These are phyloP conservation scores for Spodoptera litura DNA, from an alignment of 1,140 invertebrate genomes.

Conservation along the genomic window DNA sequence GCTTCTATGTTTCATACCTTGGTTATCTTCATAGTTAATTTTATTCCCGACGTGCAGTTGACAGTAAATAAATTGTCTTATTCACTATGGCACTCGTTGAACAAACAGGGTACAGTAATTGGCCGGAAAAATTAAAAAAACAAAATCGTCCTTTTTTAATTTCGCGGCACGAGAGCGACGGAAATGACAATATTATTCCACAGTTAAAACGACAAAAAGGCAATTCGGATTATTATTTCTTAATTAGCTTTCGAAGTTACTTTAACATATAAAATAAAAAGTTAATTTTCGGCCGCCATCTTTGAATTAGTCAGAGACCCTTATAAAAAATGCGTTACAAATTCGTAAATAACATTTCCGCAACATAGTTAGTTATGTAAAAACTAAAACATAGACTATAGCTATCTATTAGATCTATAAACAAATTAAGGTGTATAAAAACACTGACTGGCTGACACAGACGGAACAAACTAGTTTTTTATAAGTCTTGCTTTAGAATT, in stretches of 20 bases:
- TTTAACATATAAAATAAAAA: not conserved
- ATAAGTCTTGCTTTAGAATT: not conserved
- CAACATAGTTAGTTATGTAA: slow-evolving; percentile 11
- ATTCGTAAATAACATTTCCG: slow-evolving; percentile 26
- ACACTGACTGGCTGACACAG: not conserved
- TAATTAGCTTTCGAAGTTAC: not conserved
- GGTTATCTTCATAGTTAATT: no score
- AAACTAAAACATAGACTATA: slow-evolving; percentile 14
- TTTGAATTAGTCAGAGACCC: not conserved
- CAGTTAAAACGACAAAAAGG: not conserved
- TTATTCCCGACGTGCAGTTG: no score
- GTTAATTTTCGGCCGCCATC: not conserved
- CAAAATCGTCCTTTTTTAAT: not conserved
- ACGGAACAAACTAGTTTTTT: slow-evolving; percentile 13
- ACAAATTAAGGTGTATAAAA: slow-evolving; percentile 23
- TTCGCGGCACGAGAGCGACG: not conserved
- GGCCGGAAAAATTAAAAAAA: slow-evolving; percentile 6
- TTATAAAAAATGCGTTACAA: slow-evolving; percentile 34
- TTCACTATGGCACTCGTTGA: not conserved
- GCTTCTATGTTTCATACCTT: no score
- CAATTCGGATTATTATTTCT: slow-evolving; percentile 5
- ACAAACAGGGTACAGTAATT: not conserved
- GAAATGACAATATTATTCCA: not conserved
- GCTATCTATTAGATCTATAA: slow-evolving; percentile 17
- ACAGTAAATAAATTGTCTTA: no score